Conservation (phyloP, 2,888 invertebrate genomes). For the Clepsis dumicolana region DNA sequence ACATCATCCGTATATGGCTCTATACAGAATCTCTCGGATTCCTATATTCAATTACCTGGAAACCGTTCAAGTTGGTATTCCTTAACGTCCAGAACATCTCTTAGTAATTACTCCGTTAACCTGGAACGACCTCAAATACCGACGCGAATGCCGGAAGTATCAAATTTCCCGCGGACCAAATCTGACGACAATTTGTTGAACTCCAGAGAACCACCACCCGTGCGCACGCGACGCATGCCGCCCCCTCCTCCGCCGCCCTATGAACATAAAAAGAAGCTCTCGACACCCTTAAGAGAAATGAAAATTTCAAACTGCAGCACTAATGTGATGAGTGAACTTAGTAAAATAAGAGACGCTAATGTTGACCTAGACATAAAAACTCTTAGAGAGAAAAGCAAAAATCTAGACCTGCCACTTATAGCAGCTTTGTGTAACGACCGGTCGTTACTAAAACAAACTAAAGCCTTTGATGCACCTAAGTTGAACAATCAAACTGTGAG, state of each 20-base stretch:
- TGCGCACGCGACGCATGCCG: constrained; percentile 84
- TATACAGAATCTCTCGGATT: constrained; percentile 92
- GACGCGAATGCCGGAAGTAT: constrained; percentile 79
- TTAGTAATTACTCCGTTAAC: constrained; percentile 88
- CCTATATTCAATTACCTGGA: constrained; percentile 89
- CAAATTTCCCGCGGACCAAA: constrained; percentile 89
- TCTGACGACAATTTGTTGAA: constrained; percentile 94
- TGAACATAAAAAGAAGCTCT: constrained; percentile 82
- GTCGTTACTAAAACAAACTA: constrained; percentile 94
- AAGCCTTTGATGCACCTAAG: constrained; percentile 93
- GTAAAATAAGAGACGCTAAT: constrained; percentile 76
- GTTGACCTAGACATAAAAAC: constrained; percentile 91
- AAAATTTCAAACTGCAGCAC: constrained; percentile 59
- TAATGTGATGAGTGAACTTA: constrained; percentile 65
- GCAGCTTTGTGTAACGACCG: constrained; percentile 97
- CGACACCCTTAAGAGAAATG: constrained; percentile 81
- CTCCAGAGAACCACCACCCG: constrained; percentile 79
- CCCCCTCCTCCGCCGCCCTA: constrained; percentile 85
- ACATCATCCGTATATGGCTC: constrained; percentile 91
- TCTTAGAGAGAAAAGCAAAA: constrained; percentile 94
- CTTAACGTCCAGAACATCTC: constrained; percentile 83
- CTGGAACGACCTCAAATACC: constrained; percentile 90
- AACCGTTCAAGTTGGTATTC: constrained; percentile 88
- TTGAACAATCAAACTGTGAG: constrained; percentile 74
- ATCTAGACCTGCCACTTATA: constrained; percentile 96